Conservation (phyloP, 1,140 invertebrate genomes). For the Galendromus occidentalis region DNA sequence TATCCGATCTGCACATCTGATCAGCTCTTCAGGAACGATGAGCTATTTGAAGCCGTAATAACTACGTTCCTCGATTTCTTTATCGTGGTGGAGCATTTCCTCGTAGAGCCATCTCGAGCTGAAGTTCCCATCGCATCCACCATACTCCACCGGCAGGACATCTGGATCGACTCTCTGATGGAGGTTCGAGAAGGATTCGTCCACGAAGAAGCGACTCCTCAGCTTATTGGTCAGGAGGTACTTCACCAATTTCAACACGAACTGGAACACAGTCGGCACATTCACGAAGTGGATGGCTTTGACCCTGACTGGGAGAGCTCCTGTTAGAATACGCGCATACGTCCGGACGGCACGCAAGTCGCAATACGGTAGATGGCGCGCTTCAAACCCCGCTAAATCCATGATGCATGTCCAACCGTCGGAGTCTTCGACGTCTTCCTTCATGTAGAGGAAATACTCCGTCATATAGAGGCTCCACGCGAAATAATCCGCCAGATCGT, state of each 20-base stretch:
- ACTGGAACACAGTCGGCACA: background rate
- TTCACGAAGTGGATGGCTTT: conserved; percentile 8
- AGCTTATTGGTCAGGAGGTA: background rate
- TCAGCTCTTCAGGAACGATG: too few species aligned
- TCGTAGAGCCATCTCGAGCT: background rate
- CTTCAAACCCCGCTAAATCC: background rate
- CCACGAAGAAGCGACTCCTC: background rate
- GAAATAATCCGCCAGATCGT: background rate
- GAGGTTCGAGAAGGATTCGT: background rate
- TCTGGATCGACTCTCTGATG: background rate
- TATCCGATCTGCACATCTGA: too few species aligned
- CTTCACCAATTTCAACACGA: background rate
- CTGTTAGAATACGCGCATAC: background rate
- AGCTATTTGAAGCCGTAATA: background rate
- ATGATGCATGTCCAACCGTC: background rate
- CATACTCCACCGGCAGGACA: background rate
- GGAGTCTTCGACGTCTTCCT: background rate
- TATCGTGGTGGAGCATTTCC: background rate
- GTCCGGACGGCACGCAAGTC: background rate
- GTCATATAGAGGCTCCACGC: background rate
- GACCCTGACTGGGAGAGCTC: background rate
- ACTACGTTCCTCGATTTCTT: background rate
- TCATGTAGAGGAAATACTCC: background rate
- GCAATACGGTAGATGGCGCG: background rate
- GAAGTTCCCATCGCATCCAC: background rate